These are phyloP conservation scores for Helogale parvula DNA, from an alignment of 2,113 vertebrate genomes.

Conservation along the genomic window DNA sequence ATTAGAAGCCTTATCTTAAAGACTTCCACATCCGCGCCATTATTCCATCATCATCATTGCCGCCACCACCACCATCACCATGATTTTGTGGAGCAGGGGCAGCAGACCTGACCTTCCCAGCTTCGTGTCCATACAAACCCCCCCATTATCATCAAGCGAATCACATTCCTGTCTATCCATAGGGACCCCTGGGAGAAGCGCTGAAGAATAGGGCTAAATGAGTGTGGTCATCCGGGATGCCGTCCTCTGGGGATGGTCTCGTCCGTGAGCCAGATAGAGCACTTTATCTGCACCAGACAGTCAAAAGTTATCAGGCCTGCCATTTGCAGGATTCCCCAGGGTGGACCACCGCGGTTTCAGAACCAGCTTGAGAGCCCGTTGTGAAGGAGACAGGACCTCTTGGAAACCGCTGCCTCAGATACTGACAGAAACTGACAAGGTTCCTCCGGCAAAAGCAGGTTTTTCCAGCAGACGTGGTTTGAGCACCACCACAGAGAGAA, in stretches of 20 bases:
- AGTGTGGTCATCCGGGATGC: neutral
- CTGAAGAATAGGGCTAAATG: neutral
- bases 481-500: neutral
- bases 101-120: neutral
- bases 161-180: fast-evolving
- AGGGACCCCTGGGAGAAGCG: neutral
- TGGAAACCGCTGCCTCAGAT: neutral
- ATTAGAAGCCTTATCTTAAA: constrained; percentile 1
- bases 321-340: neutral
- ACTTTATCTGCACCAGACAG: neutral
- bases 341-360: neutral
- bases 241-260: neutral
- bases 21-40: neutral
- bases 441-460: neutral
- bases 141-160: neutral
- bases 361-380: neutral
- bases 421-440: neutral
- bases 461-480: neutral
- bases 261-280: neutral
- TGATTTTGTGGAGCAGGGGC: neutral
- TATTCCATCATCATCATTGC: fast-evolving
- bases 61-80: too few species aligned
- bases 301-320: neutral
- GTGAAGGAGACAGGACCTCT: neutral
- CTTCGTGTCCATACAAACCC: neutral